A percentile compares a stretch with the other conserved stretches of the same genome.
Evolutionary conservation across 2,113 vertebrate genomes (phyloP).

Genomic region (Dipodomys ordii): DNA sequence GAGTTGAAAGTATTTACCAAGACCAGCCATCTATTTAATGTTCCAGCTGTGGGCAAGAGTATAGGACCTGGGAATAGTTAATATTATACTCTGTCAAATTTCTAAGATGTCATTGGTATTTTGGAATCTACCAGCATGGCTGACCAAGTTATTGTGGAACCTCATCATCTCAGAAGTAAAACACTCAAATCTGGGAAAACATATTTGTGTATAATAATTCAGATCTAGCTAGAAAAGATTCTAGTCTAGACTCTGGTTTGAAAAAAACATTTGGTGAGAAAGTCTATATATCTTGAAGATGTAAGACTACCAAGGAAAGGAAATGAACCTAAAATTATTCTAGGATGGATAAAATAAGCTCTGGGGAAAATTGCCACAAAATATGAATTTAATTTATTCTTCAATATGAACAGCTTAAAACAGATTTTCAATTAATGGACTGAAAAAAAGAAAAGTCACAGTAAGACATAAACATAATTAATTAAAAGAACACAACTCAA

Average conservation of each 20-base stretch:
- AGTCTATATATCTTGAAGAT: background rate
- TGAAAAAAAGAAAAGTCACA: background rate
- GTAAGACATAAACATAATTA: background rate
- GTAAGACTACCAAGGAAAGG: background rate
- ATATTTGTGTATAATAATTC: background rate
- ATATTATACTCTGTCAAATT: too few relatives aligned
- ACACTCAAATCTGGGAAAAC: background rate
- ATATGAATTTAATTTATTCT: background rate
- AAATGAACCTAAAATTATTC: background rate
- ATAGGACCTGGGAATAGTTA: too few relatives aligned
- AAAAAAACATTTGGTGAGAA: background rate
- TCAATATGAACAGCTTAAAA: background rate
- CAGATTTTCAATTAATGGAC: background rate
- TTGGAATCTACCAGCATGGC: too few relatives aligned
- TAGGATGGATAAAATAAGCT: background rate
- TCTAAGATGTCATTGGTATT: too few relatives aligned
- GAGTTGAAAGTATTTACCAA: background rate
- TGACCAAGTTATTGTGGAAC: too few relatives aligned
- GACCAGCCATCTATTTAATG: background rate
- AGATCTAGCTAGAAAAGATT: background rate
- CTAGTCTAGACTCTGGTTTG: background rate
- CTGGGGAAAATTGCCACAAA: background rate
- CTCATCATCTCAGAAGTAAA: background rate
- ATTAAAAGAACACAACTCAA: background rate
- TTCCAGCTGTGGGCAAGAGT: too few relatives aligned